phyloP scores from a whole-genome alignment of 2,888 invertebrate genomes.

The Trissonchulus latispiculum region DNA sequence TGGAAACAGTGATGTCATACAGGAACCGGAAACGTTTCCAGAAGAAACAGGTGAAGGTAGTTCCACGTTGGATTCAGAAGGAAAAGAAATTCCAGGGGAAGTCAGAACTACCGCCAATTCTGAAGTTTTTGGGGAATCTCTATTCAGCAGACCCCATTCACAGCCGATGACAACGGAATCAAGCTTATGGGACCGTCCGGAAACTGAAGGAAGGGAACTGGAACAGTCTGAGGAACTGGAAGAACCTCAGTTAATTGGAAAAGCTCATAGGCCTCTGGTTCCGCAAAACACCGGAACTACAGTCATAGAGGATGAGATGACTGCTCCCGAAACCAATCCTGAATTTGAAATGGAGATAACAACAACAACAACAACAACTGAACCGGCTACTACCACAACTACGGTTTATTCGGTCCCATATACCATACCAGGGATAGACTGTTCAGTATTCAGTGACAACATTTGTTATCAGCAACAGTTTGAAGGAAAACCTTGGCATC shows the following conservation, averaged over 20 bases:
- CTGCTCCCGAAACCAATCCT: not conserved
- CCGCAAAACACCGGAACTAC: too few species aligned
- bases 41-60: too few species aligned
- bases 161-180: not conserved
- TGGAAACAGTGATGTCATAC: not conserved
- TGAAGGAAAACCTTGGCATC: slow-evolving; percentile 28
- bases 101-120: not conserved
- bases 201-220: not conserved
- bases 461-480: not conserved
- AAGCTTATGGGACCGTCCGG: not conserved
- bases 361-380: not conserved
- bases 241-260: too few species aligned
- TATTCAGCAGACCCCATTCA: too few species aligned
- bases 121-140: not conserved
- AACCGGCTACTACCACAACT: not conserved
- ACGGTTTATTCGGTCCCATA: not conserved
- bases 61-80: not conserved
- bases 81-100: too few species aligned
- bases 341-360: not conserved
- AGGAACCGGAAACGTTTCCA: not conserved
- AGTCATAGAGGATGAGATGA: not conserved
- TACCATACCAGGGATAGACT: slow-evolving; percentile 13
- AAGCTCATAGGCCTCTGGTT: too few species aligned
- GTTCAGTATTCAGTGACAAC: not conserved
- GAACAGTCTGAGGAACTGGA: not conserved